Conservation (phyloP, 1,140 invertebrate species). For the Sitodiplosis mosellana region DNA sequence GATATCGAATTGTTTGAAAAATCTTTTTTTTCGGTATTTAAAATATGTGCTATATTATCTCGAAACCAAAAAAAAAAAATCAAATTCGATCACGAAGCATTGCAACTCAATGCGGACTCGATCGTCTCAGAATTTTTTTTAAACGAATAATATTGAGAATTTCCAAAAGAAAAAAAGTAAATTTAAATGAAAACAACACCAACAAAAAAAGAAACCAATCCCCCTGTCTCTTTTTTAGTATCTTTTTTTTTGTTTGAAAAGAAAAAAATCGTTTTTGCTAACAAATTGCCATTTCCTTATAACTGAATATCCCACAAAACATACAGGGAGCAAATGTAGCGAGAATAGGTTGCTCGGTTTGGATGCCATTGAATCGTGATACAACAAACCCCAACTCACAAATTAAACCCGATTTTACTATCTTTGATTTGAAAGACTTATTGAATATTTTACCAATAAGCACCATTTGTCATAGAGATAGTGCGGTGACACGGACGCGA, state of each 20-base stretch:
- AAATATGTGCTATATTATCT: too few species aligned
- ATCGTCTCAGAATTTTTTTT: too few species aligned
- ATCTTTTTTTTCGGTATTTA: too few species aligned
- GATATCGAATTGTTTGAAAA: too few species aligned
- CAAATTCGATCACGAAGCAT: too few species aligned
- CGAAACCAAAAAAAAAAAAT: too few species aligned
- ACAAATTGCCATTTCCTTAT: neutral
- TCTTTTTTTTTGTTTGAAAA: neutral
- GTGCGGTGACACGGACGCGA: neutral
- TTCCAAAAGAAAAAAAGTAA: neutral
- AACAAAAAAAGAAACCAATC: too few species aligned
- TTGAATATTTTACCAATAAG: neutral
- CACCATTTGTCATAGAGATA: neutral
- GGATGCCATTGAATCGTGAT: slow-evolving; percentile 37
- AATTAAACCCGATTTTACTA: neutral
- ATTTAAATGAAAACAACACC: neutral
- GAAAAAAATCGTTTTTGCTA: neutral
- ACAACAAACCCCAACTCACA: too few species aligned
- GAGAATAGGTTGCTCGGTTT: slow-evolving; percentile 53
- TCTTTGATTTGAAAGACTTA: neutral
- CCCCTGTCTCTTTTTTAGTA: neutral
- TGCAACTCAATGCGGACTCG: too few species aligned
- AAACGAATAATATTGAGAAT: neutral
- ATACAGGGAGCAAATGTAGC: slow-evolving; percentile 51
- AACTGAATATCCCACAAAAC: neutral